Evolutionary conservation across 2,797 vertebrate genomes (phyloP).

Genomic region (Falco rusticolus): DNA sequence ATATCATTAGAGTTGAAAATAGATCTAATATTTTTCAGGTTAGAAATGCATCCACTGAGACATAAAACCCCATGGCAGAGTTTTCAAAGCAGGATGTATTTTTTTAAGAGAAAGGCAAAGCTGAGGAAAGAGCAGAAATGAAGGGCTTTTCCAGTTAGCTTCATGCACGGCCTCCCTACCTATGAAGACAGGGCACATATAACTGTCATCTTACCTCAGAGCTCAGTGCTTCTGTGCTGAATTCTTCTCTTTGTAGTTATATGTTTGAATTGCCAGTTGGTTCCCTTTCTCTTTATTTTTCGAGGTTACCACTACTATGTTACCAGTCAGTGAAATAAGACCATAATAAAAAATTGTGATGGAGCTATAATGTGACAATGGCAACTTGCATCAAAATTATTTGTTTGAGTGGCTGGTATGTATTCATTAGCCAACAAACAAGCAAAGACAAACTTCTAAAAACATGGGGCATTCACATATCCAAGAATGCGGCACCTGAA

Average conservation of each 20-base stretch:
- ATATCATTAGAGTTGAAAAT: neutral
- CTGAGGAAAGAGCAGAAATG: neutral
- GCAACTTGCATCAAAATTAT: neutral
- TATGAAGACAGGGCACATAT: neutral
- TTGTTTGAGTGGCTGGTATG: neutral
- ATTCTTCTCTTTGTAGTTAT: neutral
- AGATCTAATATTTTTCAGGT: neutral
- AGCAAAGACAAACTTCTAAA: neutral
- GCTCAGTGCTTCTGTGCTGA: neutral
- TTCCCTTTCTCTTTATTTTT: slow-evolving; percentile 5
- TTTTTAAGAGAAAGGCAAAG: neutral
- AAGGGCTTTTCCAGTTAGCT: neutral
- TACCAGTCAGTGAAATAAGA: neutral
- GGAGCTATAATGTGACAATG: neutral
- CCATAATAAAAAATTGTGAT: neutral
- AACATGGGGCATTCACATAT: neutral
- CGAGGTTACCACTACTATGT: neutral
- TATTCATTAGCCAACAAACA: neutral
- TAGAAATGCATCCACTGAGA: neutral
- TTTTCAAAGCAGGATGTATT: neutral
- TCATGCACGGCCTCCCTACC: neutral
- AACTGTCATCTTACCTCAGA: neutral
- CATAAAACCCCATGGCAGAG: neutral
- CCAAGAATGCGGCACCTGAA: neutral
- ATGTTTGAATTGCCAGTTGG: neutral